Base-by-base conservation (phyloP, 2,888 invertebrate species). In the Seira sanloemensis region DNA sequence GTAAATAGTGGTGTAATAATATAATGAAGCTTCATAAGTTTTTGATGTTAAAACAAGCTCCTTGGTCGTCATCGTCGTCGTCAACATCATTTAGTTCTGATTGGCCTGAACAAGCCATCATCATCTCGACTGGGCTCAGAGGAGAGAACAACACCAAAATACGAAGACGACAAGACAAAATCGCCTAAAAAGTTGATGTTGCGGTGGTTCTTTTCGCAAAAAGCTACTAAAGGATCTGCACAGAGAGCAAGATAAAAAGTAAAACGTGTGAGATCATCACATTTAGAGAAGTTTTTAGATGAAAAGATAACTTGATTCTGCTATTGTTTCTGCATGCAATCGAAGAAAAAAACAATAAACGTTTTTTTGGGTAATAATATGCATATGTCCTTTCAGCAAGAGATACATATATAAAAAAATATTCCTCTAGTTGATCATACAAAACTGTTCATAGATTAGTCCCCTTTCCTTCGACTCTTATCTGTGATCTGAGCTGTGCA, bases 221-320 rank as follows among this genome's bases (percentile, higher is more conserved):
- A n/a, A n/a, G 12, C 37, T 4, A 37, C 37, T 37, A n/a, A n/a
- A n/a, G n/a, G n/a, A n/a, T n/a, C n/a, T n/a, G n/a, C n/a, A n/a
- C n/a, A n/a, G n/a, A 50, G 21, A 68, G 50, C 65, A 46, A 76
- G 69, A 54, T 54, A 72, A 69, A 65, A 75, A 80, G 24, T 62
- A 75, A 74, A 68, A 66, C 68, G 69, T 27, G 77, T 82, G 77
- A 83, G 77, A 76, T 83, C 82, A 83, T 83, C 82, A 77, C 50
- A 77, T 83, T 83, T 77, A 83, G 77, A 77, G 65, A 76, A 62
- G 21, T 25, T 25, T 81, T 62, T 19, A 71, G 76, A 82, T 71
- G 67, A 73, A 72, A 77, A 73, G 82, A 83, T 83, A 83, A 83
- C 77, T 46, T 19, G 24, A 74, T 27, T 54, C 58, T 54, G 66